Evolutionary conservation across 2,888 invertebrate genomes (phyloP).

Genomic region (Euspilapteryx auroguttella): DNA sequence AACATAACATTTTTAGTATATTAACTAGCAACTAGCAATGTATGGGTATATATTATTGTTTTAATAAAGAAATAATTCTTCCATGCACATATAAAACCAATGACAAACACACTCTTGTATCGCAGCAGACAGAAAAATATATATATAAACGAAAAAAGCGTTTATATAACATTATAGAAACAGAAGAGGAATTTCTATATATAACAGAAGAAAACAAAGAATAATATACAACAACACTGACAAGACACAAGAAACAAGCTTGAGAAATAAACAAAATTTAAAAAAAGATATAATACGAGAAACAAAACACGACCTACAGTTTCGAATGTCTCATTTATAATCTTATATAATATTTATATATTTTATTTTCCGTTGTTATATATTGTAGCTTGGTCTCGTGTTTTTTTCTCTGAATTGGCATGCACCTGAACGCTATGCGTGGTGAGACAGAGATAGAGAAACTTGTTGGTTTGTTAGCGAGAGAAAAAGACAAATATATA

Average conservation of each 20-base stretch:
- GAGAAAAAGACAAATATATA: constrained; percentile 22
- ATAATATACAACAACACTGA: no score
- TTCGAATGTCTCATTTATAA: constrained; percentile 8
- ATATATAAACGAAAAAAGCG: no score
- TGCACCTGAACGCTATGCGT: constrained; percentile 44
- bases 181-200: no score
- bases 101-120: constrained; percentile 61
- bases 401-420: constrained; percentile 43
- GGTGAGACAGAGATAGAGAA: constrained; percentile 22
- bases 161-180: no score
- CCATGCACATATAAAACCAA: constrained; percentile 59
- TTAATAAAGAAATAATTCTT: constrained; percentile 33
- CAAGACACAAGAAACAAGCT: no score
- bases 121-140: no score
- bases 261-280: no score
- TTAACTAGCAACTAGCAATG: no score
- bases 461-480: no score
- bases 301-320: constrained; percentile 9
- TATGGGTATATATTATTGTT: constrained; percentile 25
- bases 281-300: no score
- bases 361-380: constrained; percentile 28
- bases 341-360: constrained; percentile 22
- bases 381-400: constrained; percentile 34
- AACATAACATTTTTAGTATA: not conserved
- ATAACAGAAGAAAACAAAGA: no score